Evolutionary conservation across 2,113 vertebrate species (phyloP).

Genomic region (Crotalus helleri): DNA sequence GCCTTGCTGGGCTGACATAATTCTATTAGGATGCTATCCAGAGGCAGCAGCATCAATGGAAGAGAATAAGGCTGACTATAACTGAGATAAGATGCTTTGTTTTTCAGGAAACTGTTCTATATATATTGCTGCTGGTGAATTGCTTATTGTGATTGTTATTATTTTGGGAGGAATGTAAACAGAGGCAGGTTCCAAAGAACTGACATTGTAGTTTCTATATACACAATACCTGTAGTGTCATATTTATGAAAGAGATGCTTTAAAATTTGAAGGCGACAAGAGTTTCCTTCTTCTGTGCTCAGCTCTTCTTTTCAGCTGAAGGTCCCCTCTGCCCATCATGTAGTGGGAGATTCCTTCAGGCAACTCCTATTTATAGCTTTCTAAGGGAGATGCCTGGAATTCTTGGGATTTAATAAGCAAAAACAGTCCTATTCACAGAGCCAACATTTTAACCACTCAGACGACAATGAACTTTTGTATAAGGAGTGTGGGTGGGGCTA

Average conservation of each 20-base stretch:
- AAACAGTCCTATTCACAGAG: constrained; percentile 17
- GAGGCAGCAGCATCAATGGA: neutral
- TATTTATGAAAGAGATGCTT: constrained; percentile 50
- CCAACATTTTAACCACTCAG: neutral
- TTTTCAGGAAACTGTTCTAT: constrained; percentile 7
- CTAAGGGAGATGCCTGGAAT: constrained; percentile 46
- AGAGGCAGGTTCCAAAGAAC: constrained; percentile 31
- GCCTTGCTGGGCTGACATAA: neutral
- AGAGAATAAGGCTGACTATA: neutral
- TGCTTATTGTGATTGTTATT: neutral
- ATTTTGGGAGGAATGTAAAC: constrained; percentile 4
- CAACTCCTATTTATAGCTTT: constrained; percentile 25
- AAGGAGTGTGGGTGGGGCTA: neutral
- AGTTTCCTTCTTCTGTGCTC: constrained; percentile 34
- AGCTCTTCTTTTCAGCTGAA: constrained; percentile 56
- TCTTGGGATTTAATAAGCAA: neutral
- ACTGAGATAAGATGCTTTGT: neutral
- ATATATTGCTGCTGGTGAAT: neutral
- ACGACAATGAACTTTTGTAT: neutral
- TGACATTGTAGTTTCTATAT: constrained; percentile 30
- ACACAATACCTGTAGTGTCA: constrained; percentile 28
- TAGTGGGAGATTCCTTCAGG: constrained; percentile 36
- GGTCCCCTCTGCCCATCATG: neutral
- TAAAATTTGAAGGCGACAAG: constrained; percentile 40
- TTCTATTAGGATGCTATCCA: neutral